Percentiles rank a stretch among this genome's conserved stretches.
Evolutionary conservation across 1,140 invertebrate genomes (phyloP).

Genomic region (Aleiodes sp.): DNA sequence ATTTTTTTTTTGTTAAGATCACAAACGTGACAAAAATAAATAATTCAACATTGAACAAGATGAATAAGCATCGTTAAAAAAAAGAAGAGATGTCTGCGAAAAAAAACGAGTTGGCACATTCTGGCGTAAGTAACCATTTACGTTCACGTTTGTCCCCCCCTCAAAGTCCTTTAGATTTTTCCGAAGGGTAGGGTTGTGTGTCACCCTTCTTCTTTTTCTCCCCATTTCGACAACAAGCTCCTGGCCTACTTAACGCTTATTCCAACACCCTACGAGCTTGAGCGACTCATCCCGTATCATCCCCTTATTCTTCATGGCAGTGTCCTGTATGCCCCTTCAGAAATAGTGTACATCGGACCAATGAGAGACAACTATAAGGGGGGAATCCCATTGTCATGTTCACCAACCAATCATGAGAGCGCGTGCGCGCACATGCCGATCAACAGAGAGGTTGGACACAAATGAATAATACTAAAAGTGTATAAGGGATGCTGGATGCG

Average conservation of each 20-base stretch:
- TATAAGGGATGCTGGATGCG: background rate
- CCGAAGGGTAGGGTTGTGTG: background rate
- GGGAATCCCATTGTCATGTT: constrained; percentile 57
- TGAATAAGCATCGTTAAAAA: background rate
- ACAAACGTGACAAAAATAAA: constrained; percentile 1
- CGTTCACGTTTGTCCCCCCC: background rate
- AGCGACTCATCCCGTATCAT: constrained; percentile 56
- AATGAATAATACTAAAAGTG: constrained; percentile 14
- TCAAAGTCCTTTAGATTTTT: too few species aligned
- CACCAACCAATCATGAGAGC: constrained; percentile 50
- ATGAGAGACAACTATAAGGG: constrained; percentile 42
- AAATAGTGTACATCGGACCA: constrained; percentile 43
- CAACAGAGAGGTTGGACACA: constrained; percentile 4
- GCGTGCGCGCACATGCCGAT: constrained; percentile 33
- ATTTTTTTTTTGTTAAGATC: background rate
- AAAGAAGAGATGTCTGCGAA: background rate
- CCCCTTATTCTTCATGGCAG: constrained; percentile 47
- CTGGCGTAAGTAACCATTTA: constrained; percentile 42
- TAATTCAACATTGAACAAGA: background rate
- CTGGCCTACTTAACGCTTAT: constrained; percentile 61
- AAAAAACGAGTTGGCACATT: background rate
- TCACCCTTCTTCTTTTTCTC: background rate
- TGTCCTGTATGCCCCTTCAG: constrained; percentile 46
- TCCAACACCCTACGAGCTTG: constrained; percentile 54
- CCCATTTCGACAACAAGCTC: constrained; percentile 23